Percentiles rank a stretch among this genome's conserved stretches.
Conservation (phyloP, 2,113 vertebrate species). For the Abramis brama region DNA sequence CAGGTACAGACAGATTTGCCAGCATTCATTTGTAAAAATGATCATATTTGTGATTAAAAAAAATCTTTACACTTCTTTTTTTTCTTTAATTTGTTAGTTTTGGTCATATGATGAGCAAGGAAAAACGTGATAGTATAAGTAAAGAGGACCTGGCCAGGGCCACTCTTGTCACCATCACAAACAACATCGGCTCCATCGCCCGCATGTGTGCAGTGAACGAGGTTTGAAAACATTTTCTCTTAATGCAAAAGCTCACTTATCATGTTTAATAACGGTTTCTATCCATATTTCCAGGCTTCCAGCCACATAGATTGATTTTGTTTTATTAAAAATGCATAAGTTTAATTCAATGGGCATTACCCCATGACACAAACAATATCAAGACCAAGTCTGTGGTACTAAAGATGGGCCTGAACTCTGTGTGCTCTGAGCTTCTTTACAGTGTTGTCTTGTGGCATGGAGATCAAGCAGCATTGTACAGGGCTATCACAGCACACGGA, state of each 20-base stretch:
- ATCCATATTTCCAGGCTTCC: not conserved
- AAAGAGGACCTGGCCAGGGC: constrained; percentile 89
- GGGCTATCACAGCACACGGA: constrained; percentile 88
- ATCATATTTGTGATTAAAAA: not conserved
- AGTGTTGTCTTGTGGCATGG: constrained; percentile 85
- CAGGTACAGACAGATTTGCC: constrained; percentile 70
- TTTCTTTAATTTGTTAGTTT: constrained; percentile 73
- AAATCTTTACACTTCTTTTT: not conserved
- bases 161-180: constrained; percentile 89
- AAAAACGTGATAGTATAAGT: constrained; percentile 87
- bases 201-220: constrained; percentile 89
- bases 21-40: not conserved
- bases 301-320: not conserved
- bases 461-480: constrained; percentile 96
- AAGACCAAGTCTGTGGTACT: not conserved
- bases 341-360: not conserved
- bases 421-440: constrained; percentile 85
- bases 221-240: constrained; percentile 65
- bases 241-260: not conserved
- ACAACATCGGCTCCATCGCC: constrained; percentile 89
- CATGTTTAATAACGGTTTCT: not conserved
- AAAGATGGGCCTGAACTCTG: constrained; percentile 56
- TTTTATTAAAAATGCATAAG: not conserved
- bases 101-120: constrained; percentile 91
- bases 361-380: not conserved